Percentiles rank a stretch among this genome's conserved stretches.
Evolutionary conservation across 2,113 vertebrate genomes (phyloP).

Genomic region (Anhinga rufa): DNA sequence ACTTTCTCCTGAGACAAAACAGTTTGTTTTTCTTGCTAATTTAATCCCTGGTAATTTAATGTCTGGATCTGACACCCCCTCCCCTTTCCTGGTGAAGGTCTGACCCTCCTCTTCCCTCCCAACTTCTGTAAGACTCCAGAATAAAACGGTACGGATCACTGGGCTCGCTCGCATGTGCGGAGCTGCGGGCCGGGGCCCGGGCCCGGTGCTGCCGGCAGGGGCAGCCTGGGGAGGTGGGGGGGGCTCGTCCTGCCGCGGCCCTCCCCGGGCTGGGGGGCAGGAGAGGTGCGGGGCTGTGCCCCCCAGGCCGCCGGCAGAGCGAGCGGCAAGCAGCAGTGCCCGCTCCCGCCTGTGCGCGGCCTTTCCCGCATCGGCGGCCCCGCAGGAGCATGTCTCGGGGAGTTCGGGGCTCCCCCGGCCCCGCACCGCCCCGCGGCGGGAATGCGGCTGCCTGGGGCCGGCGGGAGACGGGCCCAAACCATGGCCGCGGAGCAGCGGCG

Average conservation of each 20-base stretch:
- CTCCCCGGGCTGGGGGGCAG: too few species aligned
- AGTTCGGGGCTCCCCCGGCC: neutral
- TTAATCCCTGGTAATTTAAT: slow-evolving; percentile 25
- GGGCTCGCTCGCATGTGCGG: too few species aligned
- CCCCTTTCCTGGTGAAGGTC: neutral
- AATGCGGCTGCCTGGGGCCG: neutral
- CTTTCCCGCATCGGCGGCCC: accelerated
- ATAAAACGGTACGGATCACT: neutral
- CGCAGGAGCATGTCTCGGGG: accelerated
- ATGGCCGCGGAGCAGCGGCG: too few species aligned
- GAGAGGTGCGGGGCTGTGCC: too few species aligned
- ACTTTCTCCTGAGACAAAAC: slow-evolving; percentile 9
- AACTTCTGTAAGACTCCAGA: neutral
- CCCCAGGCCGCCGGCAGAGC: too few species aligned
- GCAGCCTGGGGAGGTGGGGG: neutral
- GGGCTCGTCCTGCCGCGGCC: neutral
- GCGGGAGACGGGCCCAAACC: neutral
- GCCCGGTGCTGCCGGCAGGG: neutral
- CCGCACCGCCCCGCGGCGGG: neutral
- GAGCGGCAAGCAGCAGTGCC: too few species aligned
- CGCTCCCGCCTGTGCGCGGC: too few species aligned
- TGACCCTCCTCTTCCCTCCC: neutral
- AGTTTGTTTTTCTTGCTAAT: neutral
- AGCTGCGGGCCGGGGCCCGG: neutral
- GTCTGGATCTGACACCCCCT: neutral